A percentile compares a stretch with the other conserved stretches of the same genome.
Conservation (phyloP, 2,888 invertebrate species). For the Syritta pipiens region DNA sequence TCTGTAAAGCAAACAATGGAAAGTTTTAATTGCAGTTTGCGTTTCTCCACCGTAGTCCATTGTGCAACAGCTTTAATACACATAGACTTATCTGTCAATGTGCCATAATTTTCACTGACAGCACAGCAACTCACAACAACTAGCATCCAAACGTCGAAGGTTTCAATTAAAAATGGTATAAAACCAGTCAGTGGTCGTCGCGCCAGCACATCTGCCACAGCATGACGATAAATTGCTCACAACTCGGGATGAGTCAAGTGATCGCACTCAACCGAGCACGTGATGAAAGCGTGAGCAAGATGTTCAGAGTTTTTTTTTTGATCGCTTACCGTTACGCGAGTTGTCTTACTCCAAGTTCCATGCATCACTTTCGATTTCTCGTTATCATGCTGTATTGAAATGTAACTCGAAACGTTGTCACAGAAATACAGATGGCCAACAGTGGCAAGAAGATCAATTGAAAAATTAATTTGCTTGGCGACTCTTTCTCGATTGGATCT, state of each 20-base stretch:
- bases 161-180: slow-evolving; percentile 45
- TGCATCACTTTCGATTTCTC: slow-evolving; percentile 42
- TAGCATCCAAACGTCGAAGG: no score
- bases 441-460: slow-evolving; percentile 41
- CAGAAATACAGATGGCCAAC: background rate
- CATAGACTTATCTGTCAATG: no score
- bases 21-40: no score
- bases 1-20: no score
- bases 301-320: slow-evolving; percentile 10
- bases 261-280: slow-evolving; percentile 53
- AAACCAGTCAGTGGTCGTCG: no score
- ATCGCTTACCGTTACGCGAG: background rate
- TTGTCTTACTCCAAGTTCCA: background rate
- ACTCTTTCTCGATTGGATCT: slow-evolving; percentile 58
- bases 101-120: no score
- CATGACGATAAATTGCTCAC: slow-evolving; percentile 36
- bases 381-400: slow-evolving; percentile 13
- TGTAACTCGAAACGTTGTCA: slow-evolving; percentile 11
- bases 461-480: slow-evolving; percentile 47
- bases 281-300: slow-evolving; percentile 59
- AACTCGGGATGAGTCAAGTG: slow-evolving; percentile 66
- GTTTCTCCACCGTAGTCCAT: no score
- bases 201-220: background rate
- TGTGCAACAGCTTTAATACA: no score
- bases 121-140: no score